These are phyloP conservation scores for Leptodactylus fuscus DNA, from an alignment of 2,113 vertebrate species.

Conservation along the genomic window DNA sequence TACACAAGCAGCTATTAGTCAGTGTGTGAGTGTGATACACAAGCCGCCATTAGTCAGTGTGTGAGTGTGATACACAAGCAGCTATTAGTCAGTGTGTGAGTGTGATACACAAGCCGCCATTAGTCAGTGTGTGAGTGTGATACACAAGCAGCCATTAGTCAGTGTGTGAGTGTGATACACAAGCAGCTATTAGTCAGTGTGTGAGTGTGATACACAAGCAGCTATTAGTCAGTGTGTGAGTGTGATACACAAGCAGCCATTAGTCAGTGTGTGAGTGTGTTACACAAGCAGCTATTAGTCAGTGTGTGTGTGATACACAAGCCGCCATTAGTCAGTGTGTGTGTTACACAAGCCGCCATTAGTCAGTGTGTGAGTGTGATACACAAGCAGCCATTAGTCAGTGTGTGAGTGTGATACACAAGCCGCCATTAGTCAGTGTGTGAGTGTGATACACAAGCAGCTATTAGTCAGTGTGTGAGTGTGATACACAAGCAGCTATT, in stretches of 20 bases:
- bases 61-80: background rate
- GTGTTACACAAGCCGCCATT: background rate
- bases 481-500: background rate
- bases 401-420: too few species aligned
- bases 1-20: slow-evolving; percentile 7
- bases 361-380: background rate
- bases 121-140: background rate
- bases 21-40: background rate
- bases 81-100: background rate
- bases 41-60: background rate
- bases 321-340: background rate
- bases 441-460: background rate
- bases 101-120: too few species aligned
- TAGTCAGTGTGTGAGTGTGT: too few species aligned
- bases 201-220: background rate
- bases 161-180: background rate
- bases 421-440: background rate
- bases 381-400: slow-evolving; percentile 16
- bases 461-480: background rate
- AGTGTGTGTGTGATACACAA: background rate
- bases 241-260: too few species aligned
- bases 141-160: slow-evolving; percentile 13
- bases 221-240: background rate
- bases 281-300: slow-evolving; percentile 7
- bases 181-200: background rate